Evolutionary conservation across 2,797 vertebrate genomes (phyloP).

Genomic region (Vireo griseus): DNA sequence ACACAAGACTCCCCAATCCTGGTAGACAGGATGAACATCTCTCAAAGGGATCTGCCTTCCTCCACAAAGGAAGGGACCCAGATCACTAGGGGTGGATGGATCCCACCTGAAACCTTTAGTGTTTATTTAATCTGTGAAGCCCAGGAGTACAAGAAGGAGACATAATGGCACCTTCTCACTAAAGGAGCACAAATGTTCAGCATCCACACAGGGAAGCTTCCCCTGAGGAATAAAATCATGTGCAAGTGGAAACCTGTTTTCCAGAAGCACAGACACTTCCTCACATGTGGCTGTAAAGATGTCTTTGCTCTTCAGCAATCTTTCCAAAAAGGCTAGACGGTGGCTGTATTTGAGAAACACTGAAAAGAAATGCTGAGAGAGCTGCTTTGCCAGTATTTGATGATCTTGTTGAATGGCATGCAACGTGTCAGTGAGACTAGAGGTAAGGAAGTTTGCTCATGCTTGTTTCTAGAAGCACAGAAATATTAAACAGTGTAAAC

Average conservation of each 20-base stretch:
- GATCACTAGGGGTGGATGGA: not conserved
- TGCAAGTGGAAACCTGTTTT: not conserved
- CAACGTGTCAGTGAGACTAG: not conserved
- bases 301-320: not conserved
- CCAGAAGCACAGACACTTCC: not conserved
- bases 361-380: not conserved
- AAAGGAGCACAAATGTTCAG: not conserved
- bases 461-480: not conserved
- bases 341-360: not conserved
- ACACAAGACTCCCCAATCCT: not conserved
- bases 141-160: not conserved
- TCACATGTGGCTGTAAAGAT: not conserved
- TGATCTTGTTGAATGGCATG: not conserved
- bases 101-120: not conserved
- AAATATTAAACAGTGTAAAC: not conserved
- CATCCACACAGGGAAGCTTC: not conserved
- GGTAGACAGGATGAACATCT: not conserved
- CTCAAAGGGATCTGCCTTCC: not conserved
- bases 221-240: not conserved
- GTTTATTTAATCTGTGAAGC: not conserved
- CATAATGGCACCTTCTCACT: not conserved
- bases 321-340: not conserved
- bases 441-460: not conserved
- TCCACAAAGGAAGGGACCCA: not conserved
- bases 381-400: not conserved